Base-by-base conservation (phyloP, 2,797 vertebrate species). In the Hydrophis major region DNA sequence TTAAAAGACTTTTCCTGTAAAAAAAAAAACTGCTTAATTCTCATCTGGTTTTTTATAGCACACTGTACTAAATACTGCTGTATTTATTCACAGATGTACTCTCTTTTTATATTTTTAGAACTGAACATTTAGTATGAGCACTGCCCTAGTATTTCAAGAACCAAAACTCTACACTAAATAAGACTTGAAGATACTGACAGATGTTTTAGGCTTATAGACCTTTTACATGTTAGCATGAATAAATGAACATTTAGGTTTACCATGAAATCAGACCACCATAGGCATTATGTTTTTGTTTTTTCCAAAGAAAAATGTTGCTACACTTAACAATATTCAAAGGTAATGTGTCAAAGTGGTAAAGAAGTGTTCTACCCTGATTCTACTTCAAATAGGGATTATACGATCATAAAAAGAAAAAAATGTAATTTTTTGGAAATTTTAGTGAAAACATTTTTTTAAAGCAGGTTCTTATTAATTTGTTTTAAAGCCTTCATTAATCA, bases 111-210 rank as follows among this genome's bases (percentile, higher is more conserved):
- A 0, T 50, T 25, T 25, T 14, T 50, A 20, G 92, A 93, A 94
- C 96, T 94, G 25, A 59, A 94, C 95, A 95, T 89, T 89, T 60
- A 25, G 94, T 94, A 94, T 95, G 95, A 94, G 95, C 94, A 86
- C 93, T 95, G 90, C 86, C 87, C 88, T 91, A 93, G 92, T 94
- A 91, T 91, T 95, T 59, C 42, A 95, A 92, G 92, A 94, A 89
- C 94, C 94, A 95, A 95, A 94, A 95, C n/a, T 87, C 89, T 92
- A n/a, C 61, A 92, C 91, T 93, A 94, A 95, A 74, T 97, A 94
- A 92, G 90, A 93, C 0, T 3, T 42, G 93, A 86, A 63, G 89
- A 60, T 89, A 53, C 25, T 0, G 37, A 59, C 16, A 53, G 7
- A n/a, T 55, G 42, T 32, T 20, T 42, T n/a, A 28, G 93, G 78